Evolutionary conservation across 2,113 vertebrate genomes (phyloP).

Genomic region (Crotalus viridis): DNA sequence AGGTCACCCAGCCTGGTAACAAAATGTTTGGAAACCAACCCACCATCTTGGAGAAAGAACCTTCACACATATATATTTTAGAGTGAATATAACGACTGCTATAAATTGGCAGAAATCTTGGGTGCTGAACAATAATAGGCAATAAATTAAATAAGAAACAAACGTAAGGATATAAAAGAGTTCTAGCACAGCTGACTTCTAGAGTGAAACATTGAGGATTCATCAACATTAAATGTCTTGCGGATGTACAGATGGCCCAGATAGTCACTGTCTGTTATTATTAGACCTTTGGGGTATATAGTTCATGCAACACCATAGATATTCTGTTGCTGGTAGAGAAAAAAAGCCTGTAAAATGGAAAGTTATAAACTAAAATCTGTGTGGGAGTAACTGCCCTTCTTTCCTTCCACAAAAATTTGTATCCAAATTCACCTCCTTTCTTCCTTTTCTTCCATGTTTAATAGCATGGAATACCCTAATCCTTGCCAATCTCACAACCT

Average conservation of each 20-base stretch:
- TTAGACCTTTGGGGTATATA: neutral
- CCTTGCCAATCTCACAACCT: neutral
- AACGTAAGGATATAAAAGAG: neutral
- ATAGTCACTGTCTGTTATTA: neutral
- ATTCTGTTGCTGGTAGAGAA: neutral
- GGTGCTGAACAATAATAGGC: neutral
- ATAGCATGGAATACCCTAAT: no score
- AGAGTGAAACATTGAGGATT: neutral
- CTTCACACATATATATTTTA: no score
- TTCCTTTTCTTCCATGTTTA: neutral
- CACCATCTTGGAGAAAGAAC: no score
- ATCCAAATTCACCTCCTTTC: neutral
- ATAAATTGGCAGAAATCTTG: neutral
- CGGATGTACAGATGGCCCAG: neutral
- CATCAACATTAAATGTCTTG: neutral
- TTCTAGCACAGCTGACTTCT: neutral
- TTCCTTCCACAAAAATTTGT: neutral
- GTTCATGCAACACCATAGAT: neutral
- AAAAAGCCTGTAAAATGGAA: neutral
- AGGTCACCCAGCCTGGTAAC: no score
- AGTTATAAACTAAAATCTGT: neutral
- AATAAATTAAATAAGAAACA: neutral
- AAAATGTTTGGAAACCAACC: no score
- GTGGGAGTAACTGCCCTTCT: neutral
- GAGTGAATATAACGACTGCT: neutral